Conservation (phyloP, 2,797 vertebrate genomes). For the Sebastes jordani region DNA sequence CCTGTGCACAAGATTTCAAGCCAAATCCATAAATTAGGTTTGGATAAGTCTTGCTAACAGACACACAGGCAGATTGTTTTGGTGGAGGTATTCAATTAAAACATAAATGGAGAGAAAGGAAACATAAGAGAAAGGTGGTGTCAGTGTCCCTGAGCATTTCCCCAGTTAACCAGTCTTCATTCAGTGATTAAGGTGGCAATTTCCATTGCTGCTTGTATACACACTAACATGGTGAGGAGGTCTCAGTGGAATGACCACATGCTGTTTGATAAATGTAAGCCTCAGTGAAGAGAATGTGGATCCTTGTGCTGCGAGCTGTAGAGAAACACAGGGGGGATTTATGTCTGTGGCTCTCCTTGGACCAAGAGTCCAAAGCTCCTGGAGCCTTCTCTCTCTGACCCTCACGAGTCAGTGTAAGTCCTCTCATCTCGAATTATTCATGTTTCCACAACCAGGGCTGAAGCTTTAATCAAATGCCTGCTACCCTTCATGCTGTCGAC, state of each 20-base stretch:
- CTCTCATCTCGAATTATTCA: slow-evolving; percentile 72
- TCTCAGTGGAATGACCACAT: not conserved
- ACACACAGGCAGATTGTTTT: not conserved
- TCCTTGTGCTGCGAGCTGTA: slow-evolving; percentile 21
- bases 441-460: slow-evolving; percentile 55
- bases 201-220: not conserved
- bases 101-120: not conserved
- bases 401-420: slow-evolving; percentile 52
- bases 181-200: not conserved
- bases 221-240: not conserved
- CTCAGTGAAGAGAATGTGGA: not conserved
- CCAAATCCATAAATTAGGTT: not conserved
- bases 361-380: slow-evolving; percentile 23
- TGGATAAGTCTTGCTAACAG: not conserved
- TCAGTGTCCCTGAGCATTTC: not conserved
- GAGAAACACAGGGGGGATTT: slow-evolving; percentile 31
- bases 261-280: slow-evolving; percentile 37
- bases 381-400: slow-evolving; percentile 37
- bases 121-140: not conserved
- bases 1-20: not conserved
- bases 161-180: not conserved
- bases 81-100: not conserved
- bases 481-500: slow-evolving; percentile 50
- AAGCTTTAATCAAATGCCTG: slow-evolving; percentile 71
- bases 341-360: slow-evolving; percentile 30